Conservation (phyloP, 2,888 invertebrate species). For the Pteria penguin region DNA sequence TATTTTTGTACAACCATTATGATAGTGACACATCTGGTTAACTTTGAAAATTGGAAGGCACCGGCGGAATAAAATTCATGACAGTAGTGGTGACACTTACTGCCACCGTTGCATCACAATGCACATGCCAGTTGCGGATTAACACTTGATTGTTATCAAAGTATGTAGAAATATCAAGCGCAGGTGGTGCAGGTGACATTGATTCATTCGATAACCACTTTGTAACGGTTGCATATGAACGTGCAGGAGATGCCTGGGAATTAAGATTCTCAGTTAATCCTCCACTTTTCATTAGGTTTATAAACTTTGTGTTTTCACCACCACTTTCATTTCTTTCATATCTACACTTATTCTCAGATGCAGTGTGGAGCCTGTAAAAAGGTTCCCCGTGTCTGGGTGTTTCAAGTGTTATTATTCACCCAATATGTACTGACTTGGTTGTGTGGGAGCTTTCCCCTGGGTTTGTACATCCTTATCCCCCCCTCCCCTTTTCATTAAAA, state of each 20-base stretch:
- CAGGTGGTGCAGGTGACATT: not conserved
- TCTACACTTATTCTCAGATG: too few relatives aligned
- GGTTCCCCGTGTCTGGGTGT: too few relatives aligned
- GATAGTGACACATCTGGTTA: not conserved
- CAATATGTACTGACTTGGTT: too few relatives aligned
- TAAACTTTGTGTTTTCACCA: not conserved
- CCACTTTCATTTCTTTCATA: too few relatives aligned
- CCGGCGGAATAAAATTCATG: constrained; percentile 8
- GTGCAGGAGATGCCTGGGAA: not conserved
- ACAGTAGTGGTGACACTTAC: constrained; percentile 9
- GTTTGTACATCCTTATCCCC: too few relatives aligned
- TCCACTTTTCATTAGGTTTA: not conserved
- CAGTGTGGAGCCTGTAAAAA: too few relatives aligned
- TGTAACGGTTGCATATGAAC: not conserved
- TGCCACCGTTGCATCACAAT: not conserved
- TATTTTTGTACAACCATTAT: constrained; percentile 2
- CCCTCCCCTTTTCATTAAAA: too few relatives aligned
- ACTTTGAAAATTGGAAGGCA: not conserved
- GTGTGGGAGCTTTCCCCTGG: too few relatives aligned
- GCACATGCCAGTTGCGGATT: constrained; percentile 7
- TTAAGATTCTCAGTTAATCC: not conserved
- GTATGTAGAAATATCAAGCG: not conserved
- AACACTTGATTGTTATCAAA: constrained; percentile 27
- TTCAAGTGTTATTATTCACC: too few relatives aligned
- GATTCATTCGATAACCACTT: not conserved